These are phyloP conservation scores for Sinella curviseta DNA, from an alignment of 1,140 invertebrate genomes.

Conservation along the genomic window DNA sequence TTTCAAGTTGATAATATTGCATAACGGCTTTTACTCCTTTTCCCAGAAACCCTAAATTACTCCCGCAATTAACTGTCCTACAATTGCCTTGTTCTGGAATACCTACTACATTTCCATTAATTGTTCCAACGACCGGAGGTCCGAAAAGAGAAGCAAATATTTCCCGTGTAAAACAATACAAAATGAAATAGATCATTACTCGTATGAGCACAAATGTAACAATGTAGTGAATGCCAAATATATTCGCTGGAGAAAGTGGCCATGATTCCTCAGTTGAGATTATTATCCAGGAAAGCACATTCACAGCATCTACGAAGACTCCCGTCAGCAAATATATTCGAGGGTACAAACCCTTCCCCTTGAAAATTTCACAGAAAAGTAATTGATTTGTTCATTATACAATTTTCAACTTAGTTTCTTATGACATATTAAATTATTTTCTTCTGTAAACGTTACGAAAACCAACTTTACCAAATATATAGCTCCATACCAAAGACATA, in stretches of 20 bases:
- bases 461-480: background rate
- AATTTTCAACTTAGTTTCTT: too few relatives aligned
- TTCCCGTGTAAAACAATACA: background rate
- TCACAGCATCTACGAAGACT: background rate
- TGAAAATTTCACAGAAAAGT: background rate
- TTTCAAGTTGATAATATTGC: background rate
- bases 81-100: background rate
- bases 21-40: background rate
- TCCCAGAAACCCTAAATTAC: background rate
- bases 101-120: background rate
- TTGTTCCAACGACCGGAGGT: background rate
- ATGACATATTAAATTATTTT: too few relatives aligned
- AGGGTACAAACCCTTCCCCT: background rate
- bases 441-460: too few relatives aligned
- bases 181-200: background rate
- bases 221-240: background rate
- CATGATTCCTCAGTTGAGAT: background rate
- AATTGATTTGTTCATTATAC: too few relatives aligned
- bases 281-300: background rate
- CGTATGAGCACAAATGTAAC: background rate
- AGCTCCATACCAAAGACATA: background rate
- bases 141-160: background rate
- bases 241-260: background rate
- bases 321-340: background rate
- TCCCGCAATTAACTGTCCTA: background rate